Evolutionary conservation across 2,797 vertebrate genomes (phyloP), one percentile per base, ranked within the genome.

Genomic region (Sebastes steindachneri): DNA sequence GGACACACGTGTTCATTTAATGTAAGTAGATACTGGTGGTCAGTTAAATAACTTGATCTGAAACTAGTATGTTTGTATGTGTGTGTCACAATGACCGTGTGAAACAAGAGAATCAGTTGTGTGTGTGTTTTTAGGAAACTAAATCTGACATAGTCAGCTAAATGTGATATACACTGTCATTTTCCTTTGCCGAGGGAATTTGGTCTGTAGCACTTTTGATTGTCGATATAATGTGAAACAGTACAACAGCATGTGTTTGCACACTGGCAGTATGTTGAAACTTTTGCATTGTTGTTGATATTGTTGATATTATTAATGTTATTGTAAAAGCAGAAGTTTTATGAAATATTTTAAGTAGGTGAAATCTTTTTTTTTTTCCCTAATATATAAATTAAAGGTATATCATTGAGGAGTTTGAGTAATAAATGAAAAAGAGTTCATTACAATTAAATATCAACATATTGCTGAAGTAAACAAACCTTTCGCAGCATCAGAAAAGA

Each of bases 131-230:
- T 63, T 35, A 63, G 54, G 3, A 69, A 73, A 64, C 53, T 60
- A 21, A 75, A 70, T 37, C 6, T 71, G 54, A 33, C 33, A 21
- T 4, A 31, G 68, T 72, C 35, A 67, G 37, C 29, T 60, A 41
- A n/a, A 63, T 67, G 33, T 72, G 11, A 66, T 48, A 19, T 17
- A 29, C 5, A 48, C 28, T 79, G 48, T 57, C 29, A 35, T 48
- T 4, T 29, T 65, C 33, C 35, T 51, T 29, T 19, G 35, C 12
- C 11, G 17, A 35, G 53, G 33, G 73, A 66, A 31, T 59, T 25
- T 72, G 14, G 3, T 79, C 57, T 68, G 65, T 67, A 77, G 65
- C n/a, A 75, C 35, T 54, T 82, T 53, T 74, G 59, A 64, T 23
- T 73, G 17, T 74, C 41, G 64, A 12, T 51, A 51, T 57, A 63